Evolutionary conservation across 2,113 vertebrate species (phyloP).

Genomic region (Alethe diademata): DNA sequence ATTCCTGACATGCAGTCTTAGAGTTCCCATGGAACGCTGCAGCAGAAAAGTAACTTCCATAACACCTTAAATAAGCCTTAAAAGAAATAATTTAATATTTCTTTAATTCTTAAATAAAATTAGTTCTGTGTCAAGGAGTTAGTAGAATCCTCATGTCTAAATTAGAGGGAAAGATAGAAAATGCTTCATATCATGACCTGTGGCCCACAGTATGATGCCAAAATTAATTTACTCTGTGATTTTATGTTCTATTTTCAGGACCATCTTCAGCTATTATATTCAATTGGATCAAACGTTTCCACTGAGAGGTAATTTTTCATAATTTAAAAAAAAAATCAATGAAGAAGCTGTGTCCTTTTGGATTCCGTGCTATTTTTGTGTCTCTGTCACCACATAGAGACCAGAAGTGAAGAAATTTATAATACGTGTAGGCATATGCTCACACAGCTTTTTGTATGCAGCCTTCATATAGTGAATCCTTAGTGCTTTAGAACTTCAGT

Average conservation of each 20-base stretch:
- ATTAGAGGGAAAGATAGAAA: not conserved
- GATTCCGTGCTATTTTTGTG: not conserved
- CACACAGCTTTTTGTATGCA: not conserved
- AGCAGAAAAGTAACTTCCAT: not conserved
- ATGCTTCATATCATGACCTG: not conserved
- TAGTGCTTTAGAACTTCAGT: not conserved
- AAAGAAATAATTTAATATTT: not conserved
- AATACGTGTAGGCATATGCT: not conserved
- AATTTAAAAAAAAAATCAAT: not conserved
- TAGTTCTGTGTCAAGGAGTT: not conserved
- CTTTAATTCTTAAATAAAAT: not conserved
- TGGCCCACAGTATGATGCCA: not conserved
- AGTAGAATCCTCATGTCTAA: not conserved
- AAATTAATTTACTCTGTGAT: conserved; percentile 45
- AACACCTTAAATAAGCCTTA: not conserved
- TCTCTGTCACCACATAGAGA: not conserved
- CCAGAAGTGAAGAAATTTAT: not conserved
- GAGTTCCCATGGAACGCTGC: not conserved
- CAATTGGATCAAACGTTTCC: conserved; percentile 82
- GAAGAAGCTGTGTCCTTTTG: not conserved
- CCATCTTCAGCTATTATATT: conserved; percentile 88
- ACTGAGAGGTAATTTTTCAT: conserved; percentile 84
- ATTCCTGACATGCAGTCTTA: not conserved
- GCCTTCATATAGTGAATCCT: not conserved
- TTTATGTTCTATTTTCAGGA: conserved; percentile 81